Conservation (phyloP, 2,797 vertebrate species). For the Echeneis naucrates region DNA sequence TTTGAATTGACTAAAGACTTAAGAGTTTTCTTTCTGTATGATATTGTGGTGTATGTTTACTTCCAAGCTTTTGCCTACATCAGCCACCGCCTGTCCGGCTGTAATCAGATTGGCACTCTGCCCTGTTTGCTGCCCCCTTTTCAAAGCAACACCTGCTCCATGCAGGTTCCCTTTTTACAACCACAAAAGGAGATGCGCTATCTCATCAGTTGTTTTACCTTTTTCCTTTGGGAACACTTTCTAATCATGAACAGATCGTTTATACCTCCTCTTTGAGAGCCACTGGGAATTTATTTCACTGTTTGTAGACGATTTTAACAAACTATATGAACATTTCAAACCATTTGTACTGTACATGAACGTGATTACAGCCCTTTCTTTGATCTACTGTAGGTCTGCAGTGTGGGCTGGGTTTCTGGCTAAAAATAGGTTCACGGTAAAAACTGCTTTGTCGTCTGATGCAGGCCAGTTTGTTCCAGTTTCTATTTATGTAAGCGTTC, state of each 20-base stretch:
- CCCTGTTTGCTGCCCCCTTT: slow-evolving; percentile 34
- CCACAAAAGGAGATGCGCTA: slow-evolving; percentile 21
- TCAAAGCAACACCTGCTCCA: slow-evolving; percentile 59
- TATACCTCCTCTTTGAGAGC: slow-evolving; percentile 7
- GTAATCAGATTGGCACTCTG: slow-evolving; percentile 48
- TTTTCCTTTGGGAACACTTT: neutral
- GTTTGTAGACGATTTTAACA: slow-evolving; percentile 34
- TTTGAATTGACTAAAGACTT: neutral
- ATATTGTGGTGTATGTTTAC: neutral
- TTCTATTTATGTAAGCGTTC: slow-evolving; percentile 59
- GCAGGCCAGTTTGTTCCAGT: slow-evolving; percentile 51
- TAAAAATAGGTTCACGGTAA: slow-evolving; percentile 68
- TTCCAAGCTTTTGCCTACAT: slow-evolving; percentile 9
- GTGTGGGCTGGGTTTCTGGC: slow-evolving; percentile 42
- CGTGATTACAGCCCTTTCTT: slow-evolving; percentile 48
- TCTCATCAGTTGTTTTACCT: slow-evolving; percentile 38
- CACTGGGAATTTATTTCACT: slow-evolving; percentile 12
- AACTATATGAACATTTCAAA: slow-evolving; percentile 29
- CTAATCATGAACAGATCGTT: slow-evolving; percentile 38
- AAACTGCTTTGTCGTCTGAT: slow-evolving; percentile 32
- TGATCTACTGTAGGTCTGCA: slow-evolving; percentile 44
- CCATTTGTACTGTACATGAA: slow-evolving; percentile 47
- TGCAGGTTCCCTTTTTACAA: slow-evolving; percentile 46
- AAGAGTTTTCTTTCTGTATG: neutral
- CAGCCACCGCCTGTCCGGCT: slow-evolving; percentile 22